These are phyloP conservation scores for Babylonia areolata DNA, from an alignment of 1,140 invertebrate genomes.

Conservation along the genomic window DNA sequence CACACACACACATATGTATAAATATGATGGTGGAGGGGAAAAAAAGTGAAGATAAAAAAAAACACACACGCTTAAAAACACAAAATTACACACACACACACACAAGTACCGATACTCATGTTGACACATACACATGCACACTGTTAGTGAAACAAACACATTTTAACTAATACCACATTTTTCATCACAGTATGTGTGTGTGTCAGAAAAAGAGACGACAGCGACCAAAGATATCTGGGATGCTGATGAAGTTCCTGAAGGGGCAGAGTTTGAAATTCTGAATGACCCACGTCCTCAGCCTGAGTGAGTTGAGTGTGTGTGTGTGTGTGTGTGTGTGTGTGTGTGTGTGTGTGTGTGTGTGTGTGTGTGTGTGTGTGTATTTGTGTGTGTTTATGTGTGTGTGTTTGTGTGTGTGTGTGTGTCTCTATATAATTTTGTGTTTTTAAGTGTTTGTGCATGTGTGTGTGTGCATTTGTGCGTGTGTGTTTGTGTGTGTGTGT, in stretches of 20 bases:
- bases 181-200: background rate
- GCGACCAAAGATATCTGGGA: conserved; percentile 80
- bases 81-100: too few species aligned
- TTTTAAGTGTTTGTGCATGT: background rate
- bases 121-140: background rate
- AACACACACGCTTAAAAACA: too few species aligned
- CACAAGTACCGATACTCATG: too few species aligned
- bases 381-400: background rate
- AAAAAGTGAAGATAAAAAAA: too few species aligned
- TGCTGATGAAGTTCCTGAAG: conserved; percentile 77
- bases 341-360: background rate
- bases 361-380: conserved; percentile 7
- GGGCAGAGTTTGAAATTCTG: conserved; percentile 77
- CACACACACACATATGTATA: too few species aligned
- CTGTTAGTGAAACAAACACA: background rate
- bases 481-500: background rate
- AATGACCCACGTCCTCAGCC: conserved; percentile 83
- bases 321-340: background rate
- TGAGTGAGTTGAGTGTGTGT: conserved; percentile 74
- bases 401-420: background rate
- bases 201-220: conserved; percentile 44
- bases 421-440: background rate
- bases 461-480: background rate
- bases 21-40: too few species aligned
- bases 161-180: background rate